Conservation (phyloP, 2,888 invertebrate species). For the Drosophila infuscata region DNA sequence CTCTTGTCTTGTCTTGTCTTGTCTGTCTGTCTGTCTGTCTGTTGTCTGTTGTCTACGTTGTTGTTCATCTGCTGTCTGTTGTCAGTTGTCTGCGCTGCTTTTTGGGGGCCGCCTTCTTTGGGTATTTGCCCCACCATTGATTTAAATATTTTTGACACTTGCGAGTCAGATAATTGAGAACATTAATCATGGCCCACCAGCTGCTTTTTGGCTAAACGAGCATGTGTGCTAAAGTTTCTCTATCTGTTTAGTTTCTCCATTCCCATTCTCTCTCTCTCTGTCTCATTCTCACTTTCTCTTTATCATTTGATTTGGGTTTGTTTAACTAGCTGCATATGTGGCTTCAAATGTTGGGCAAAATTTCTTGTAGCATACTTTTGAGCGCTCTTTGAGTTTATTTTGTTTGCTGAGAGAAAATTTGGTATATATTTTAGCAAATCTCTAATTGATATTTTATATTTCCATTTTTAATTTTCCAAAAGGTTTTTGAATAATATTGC, state of each 20-base stretch:
- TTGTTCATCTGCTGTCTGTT: conserved; percentile 29
- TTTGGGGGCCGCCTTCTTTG: conserved; percentile 25
- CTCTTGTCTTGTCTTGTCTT: not conserved
- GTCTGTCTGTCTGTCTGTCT: conserved; percentile 17
- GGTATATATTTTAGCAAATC: not conserved
- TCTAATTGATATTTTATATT: not conserved
- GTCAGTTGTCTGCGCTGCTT: conserved; percentile 53
- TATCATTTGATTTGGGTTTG: conserved; percentile 1
- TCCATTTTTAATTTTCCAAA: not conserved
- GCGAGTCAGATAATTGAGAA: conserved; percentile 72
- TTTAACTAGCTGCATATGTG: conserved; percentile 5
- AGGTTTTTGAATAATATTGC: not conserved
- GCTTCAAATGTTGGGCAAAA: not conserved
- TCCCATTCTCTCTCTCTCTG: not conserved
- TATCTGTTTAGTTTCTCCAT: not conserved
- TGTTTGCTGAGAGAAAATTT: not conserved
- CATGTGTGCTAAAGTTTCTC: conserved; percentile 15
- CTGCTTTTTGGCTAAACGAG: conserved; percentile 42
- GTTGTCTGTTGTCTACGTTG: conserved; percentile 18
- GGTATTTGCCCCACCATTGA: conserved; percentile 63
- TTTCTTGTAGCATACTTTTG: conserved; percentile 43
- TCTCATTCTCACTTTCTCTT: not conserved
- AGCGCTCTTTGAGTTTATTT: not conserved
- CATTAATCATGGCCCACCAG: conserved; percentile 76
- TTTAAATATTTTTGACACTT: conserved; percentile 81